These are phyloP conservation scores for Empidonax alnorum DNA, from an alignment of 2,113 vertebrate genomes.

Conservation along the genomic window DNA sequence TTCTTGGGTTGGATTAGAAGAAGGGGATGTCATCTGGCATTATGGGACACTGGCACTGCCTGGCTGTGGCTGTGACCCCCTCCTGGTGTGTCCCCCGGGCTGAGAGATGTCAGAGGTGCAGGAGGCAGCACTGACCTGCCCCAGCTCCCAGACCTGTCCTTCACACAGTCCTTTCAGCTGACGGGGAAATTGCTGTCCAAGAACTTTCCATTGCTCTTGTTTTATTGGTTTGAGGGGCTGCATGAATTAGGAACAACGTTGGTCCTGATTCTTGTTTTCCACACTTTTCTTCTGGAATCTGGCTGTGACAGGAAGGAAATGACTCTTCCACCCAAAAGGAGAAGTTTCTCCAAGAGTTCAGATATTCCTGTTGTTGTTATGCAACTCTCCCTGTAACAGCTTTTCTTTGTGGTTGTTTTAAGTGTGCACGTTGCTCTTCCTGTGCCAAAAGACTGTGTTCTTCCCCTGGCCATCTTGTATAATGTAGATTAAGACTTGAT, in stretches of 20 bases:
- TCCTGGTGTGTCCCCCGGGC: not conserved
- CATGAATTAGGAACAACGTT: not conserved
- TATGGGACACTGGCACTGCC: not conserved
- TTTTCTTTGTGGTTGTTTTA: not conserved
- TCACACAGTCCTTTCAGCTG: not conserved
- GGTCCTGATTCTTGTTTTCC: not conserved
- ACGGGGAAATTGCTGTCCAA: not conserved
- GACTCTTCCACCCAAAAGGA: not conserved
- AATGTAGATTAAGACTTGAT: not conserved
- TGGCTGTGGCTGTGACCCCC: not conserved
- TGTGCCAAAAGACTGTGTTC: not conserved
- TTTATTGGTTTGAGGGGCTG: not conserved
- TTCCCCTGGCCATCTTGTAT: not conserved
- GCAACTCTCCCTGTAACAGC: not conserved
- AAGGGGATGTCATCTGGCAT: accelerated
- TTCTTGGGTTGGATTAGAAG: not conserved
- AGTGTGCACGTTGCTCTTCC: not conserved
- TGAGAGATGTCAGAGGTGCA: not conserved
- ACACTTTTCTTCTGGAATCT: not conserved
- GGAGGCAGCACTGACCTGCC: not conserved
- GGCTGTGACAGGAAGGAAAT: not conserved
- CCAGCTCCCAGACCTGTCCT: not conserved
- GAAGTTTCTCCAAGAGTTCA: not conserved
- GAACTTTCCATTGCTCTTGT: not conserved
- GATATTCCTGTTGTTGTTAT: not conserved